These are phyloP conservation scores for Rhinoptilus africanus DNA, from an alignment of 2,113 vertebrate species.

Conservation along the genomic window DNA sequence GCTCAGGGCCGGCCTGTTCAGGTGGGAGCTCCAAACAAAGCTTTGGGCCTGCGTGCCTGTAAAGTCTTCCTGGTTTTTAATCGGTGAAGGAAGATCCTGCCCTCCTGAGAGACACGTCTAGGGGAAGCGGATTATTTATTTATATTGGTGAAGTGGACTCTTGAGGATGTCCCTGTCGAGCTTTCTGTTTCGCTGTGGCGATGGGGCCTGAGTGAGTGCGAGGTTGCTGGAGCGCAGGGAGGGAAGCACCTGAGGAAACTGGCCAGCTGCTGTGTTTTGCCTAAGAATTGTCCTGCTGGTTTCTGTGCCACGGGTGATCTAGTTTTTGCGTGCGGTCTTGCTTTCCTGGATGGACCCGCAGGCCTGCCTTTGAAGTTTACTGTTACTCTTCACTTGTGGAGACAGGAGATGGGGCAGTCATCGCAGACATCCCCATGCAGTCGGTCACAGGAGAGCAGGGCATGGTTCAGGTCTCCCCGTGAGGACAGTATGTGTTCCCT, in stretches of 20 bases:
- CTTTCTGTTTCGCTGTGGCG: background rate
- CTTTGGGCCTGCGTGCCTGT: background rate
- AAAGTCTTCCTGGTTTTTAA: background rate
- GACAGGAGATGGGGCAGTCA: background rate
- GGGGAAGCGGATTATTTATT: constrained; percentile 17
- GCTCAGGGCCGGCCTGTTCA: background rate
- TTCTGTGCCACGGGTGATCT: background rate
- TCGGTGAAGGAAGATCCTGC: background rate
- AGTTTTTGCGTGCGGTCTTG: background rate
- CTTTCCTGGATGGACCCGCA: background rate
- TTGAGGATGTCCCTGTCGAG: background rate
- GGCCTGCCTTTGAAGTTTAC: background rate
- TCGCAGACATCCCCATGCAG: rapidly evolving
- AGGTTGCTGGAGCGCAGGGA: background rate
- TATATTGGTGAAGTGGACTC: background rate
- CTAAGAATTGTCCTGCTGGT: background rate
- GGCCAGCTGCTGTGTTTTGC: background rate
- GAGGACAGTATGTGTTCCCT: background rate
- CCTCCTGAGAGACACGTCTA: background rate
- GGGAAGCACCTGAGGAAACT: background rate
- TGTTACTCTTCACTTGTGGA: rapidly evolving
- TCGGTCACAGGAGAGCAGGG: background rate
- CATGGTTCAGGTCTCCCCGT: background rate
- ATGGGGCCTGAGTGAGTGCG: background rate
- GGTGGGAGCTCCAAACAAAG: background rate